These are phyloP conservation scores for Falco columbarius DNA, from an alignment of 2,797 vertebrate genomes.

Conservation along the genomic window DNA sequence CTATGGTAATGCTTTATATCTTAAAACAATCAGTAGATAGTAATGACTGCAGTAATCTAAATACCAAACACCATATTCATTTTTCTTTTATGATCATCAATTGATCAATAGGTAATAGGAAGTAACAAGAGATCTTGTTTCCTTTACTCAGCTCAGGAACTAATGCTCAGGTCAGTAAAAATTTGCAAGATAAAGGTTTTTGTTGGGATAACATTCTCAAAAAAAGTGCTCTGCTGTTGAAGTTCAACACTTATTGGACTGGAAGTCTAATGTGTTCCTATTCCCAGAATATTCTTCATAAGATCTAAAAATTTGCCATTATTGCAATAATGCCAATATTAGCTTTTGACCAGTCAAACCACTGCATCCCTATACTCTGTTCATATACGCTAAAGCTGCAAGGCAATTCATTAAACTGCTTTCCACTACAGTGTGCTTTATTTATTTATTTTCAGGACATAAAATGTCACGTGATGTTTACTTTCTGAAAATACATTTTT, in stretches of 20 bases:
- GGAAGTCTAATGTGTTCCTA: not conserved
- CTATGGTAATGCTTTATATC: not conserved
- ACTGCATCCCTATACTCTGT: not conserved
- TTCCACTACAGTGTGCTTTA: not conserved
- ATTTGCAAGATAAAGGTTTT: not conserved
- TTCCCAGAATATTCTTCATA: not conserved
- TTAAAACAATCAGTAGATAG: not conserved
- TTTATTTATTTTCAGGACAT: not conserved
- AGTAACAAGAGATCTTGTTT: not conserved
- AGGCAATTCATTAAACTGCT: not conserved
- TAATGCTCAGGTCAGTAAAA: not conserved
- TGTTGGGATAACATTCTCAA: not conserved
- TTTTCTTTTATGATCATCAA: not conserved
- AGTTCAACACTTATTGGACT: not conserved
- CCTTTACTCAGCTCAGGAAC: not conserved
- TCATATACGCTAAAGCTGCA: not conserved
- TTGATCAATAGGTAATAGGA: not conserved
- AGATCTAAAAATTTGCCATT: not conserved
- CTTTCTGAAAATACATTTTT: not conserved
- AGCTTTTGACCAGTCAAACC: not conserved
- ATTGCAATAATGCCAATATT: not conserved
- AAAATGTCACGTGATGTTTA: not conserved
- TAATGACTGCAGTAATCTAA: not conserved
- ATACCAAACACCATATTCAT: not conserved
- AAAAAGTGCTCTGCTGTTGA: not conserved